phyloP scores from a whole-genome alignment of 2,888 invertebrate species.

The Enchytraeus crypticus region DNA sequence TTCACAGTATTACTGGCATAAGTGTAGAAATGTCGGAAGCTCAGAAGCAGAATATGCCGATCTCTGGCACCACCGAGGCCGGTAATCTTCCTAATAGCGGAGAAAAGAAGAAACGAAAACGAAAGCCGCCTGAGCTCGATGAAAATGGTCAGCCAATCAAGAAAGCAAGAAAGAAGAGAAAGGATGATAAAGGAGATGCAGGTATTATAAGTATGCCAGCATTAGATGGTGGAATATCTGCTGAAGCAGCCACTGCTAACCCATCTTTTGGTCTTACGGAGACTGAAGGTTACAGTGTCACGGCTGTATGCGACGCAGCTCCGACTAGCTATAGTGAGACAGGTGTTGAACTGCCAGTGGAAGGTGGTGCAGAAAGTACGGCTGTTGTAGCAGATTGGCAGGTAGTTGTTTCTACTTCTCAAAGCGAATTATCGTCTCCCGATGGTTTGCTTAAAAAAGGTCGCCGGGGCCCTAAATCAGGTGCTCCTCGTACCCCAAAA shows the following conservation, averaged over 20 bases:
- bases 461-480: no score
- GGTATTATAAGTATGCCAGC: no score
- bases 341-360: background rate
- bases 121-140: background rate
- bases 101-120: conserved; percentile 8
- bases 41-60: background rate
- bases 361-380: no score
- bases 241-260: no score
- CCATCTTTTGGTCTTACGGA: no score
- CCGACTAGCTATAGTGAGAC: background rate
- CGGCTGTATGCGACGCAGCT: background rate
- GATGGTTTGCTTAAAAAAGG: no score
- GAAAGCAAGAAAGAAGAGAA: conserved; percentile 5
- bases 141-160: conserved; percentile 2
- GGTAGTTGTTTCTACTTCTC: no score
- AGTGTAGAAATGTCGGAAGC: background rate
- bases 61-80: background rate
- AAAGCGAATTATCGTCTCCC: background rate
- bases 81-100: background rate
- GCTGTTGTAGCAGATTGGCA: no score
- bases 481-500: no score
- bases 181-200: conserved; percentile 1
- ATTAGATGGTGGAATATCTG: no score
- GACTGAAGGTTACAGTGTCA: background rate
- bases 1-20: no score